Evolutionary conservation across 2,888 invertebrate species (phyloP), one percentile per base, ranked within the genome.

Genomic region (Pseudanteris insignis): DNA sequence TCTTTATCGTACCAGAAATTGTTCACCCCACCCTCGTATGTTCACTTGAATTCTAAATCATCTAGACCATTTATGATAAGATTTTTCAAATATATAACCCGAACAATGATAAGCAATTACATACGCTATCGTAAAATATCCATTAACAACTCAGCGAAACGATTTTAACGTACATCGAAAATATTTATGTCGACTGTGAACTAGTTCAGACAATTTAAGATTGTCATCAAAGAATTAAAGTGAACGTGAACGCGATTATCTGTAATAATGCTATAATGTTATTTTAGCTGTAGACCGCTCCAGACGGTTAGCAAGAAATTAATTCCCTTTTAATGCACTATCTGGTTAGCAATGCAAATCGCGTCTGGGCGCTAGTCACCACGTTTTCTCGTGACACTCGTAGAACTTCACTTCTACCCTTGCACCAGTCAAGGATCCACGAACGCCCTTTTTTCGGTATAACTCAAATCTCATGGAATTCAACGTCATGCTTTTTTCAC

Each of bases 341-440:
- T 63, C 71, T 73, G 70, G 73, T 78, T 78, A 76, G 76, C 75
- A 78, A 75, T 77, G 77, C 78, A 78, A 76, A 78, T 78, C n/a
- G 69, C 66, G 50, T 33, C 26, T 59, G 54, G 53, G 63, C 55
- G 48, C 48, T 46, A 55, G 47, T 37, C 46, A 51, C 58, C 46
- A 44, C 62, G 66, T 65, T 67, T 61, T 54, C 63, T 61, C 50
- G 58, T 65, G 59, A 61, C 61, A 53, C 65, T 54, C 57, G 21
- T 25, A 21, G 30, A 59, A 51, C 44, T 43, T 47, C 48, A 46
- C n/a, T n/a, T n/a, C 43, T 51, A 37, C 43, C 51, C 30, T 34
- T 53, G 40, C 26, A 24, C 57, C 36, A 59, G 29, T 50, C 50
- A 40, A 15, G 32, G 38, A 59, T 53, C 43, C 54, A 36, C 47